phyloP scores from a whole-genome alignment of 2,113 vertebrate species.

The Rhinolophus ferrumequinum region DNA sequence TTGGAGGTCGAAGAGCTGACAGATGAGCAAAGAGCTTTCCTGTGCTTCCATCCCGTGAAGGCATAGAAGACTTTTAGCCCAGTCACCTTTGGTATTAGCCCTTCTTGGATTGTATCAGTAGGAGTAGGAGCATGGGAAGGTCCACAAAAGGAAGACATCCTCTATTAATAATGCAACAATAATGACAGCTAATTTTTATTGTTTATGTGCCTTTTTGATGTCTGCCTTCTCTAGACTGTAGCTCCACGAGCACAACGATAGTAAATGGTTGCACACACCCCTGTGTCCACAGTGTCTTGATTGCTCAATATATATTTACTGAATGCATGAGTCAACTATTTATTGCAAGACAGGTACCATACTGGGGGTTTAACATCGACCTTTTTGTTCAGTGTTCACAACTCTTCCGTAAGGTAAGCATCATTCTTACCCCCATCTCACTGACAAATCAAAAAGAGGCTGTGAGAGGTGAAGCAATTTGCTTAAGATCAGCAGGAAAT shows the following conservation, averaged over 20 bases:
- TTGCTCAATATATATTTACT: background rate
- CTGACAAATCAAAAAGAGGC: background rate
- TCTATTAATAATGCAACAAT: slow-evolving; percentile 15
- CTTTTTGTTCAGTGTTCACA: background rate
- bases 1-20: slow-evolving; percentile 24
- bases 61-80: background rate
- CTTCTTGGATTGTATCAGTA: background rate
- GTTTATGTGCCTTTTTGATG: background rate
- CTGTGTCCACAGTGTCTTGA: background rate
- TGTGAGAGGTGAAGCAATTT: background rate
- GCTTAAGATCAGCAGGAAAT: background rate
- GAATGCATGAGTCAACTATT: background rate
- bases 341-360: background rate
- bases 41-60: background rate
- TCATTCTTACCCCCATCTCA: background rate
- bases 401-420: background rate
- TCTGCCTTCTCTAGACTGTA: background rate
- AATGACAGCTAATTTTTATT: background rate
- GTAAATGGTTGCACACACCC: background rate
- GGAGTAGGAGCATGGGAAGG: background rate
- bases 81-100: background rate
- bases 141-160: background rate
- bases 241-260: background rate
- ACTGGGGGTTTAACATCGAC: background rate
- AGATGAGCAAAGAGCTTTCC: slow-evolving; percentile 56